phyloP scores from a whole-genome alignment of 2,797 vertebrate genomes.

The Epinephelus malabaricus region DNA sequence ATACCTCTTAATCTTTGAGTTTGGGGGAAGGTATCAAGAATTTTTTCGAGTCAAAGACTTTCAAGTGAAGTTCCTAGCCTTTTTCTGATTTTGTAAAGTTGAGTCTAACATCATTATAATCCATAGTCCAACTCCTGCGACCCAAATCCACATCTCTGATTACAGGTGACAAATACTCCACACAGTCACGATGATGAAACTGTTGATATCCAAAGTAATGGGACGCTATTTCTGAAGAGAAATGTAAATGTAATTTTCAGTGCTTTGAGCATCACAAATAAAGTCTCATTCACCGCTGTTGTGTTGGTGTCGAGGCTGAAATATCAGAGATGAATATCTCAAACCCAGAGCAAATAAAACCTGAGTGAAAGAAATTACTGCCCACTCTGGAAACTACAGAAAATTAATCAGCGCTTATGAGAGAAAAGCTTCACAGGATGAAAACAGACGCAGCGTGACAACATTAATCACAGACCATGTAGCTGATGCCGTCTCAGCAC shows the following conservation, averaged over 20 bases:
- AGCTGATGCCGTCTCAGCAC: slow-evolving; percentile 58
- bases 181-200: neutral
- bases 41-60: too few relatives aligned
- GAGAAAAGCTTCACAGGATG: slow-evolving; percentile 30
- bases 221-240: neutral
- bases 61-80: too few relatives aligned
- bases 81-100: too few relatives aligned
- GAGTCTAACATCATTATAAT: too few relatives aligned
- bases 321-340: slow-evolving; percentile 31
- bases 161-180: too few relatives aligned
- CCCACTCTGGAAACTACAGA: slow-evolving; percentile 44
- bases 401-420: slow-evolving; percentile 51
- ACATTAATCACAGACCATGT: slow-evolving; percentile 55
- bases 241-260: slow-evolving; percentile 2
- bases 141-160: too few relatives aligned
- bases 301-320: slow-evolving; percentile 6
- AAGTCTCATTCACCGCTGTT: slow-evolving; percentile 1
- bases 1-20: too few relatives aligned
- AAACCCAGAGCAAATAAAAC: slow-evolving; percentile 30
- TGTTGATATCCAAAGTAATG: neutral
- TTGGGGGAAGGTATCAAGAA: too few relatives aligned
- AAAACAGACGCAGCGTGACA: slow-evolving; percentile 42
- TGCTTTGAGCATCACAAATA: slow-evolving; percentile 1
- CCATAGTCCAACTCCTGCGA: too few relatives aligned
- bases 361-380: slow-evolving; percentile 42